A percentile compares a stretch with the other conserved stretches of the same genome.
phyloP scores from a whole-genome alignment of 1,140 invertebrate species.

The Ooceraea biroi region DNA sequence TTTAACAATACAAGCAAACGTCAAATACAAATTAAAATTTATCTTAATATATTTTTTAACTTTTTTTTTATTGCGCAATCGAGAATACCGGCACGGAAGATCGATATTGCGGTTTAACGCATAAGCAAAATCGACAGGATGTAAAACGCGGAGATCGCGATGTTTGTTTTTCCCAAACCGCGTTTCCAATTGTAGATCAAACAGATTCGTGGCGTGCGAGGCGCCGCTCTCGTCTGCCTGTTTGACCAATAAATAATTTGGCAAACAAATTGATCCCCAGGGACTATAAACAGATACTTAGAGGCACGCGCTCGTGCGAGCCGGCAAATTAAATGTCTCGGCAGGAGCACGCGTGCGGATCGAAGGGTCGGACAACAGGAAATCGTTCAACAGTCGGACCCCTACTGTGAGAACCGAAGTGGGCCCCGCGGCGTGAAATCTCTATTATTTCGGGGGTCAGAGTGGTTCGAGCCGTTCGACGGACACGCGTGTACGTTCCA shows the following conservation, averaged over 20 bases:
- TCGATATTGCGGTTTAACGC: neutral
- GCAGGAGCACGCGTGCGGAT: neutral
- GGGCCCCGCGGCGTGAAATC: conserved; percentile 86
- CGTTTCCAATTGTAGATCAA: conserved; percentile 77
- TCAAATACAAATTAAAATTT: neutral
- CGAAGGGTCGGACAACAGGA: conserved; percentile 73
- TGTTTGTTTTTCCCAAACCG: conserved; percentile 83
- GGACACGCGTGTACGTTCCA: conserved; percentile 47
- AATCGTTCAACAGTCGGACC: conserved; percentile 69
- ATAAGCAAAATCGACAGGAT: neutral
- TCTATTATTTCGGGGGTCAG: conserved; percentile 83
- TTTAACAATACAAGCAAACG: no score
- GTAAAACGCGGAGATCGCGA: neutral
- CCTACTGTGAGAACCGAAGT: conserved; percentile 85
- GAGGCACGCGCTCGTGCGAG: conserved; percentile 78
- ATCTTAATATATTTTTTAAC: neutral
- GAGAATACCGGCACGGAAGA: neutral
- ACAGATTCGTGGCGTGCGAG: conserved; percentile 81
- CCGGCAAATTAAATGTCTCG: conserved; percentile 44
- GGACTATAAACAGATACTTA: conserved; percentile 86
- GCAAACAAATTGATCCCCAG: conserved; percentile 86
- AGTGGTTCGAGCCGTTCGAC: conserved; percentile 63
- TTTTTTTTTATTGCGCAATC: neutral
- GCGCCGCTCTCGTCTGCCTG: conserved; percentile 81
- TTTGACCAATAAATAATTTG: conserved; percentile 86